Evolutionary conservation across 2,888 invertebrate genomes (phyloP).

Genomic region (Drosophila rubida): DNA sequence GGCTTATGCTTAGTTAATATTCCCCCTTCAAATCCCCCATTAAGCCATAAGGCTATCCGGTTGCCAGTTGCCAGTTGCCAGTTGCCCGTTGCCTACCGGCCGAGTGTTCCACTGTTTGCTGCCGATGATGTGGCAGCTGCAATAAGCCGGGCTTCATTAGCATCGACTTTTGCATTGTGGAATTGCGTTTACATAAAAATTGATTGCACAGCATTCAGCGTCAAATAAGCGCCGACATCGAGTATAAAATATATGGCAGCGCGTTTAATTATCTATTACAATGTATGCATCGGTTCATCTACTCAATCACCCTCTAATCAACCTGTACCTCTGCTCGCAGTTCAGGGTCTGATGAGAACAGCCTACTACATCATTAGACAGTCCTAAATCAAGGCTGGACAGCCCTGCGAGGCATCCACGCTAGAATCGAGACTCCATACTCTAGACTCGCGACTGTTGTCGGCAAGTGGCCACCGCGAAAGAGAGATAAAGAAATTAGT

Average conservation of each 20-base stretch:
- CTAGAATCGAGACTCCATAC: not conserved
- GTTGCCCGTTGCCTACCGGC: constrained; percentile 3
- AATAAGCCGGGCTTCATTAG: constrained; percentile 64
- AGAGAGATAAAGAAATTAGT: not conserved
- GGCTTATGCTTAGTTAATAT: constrained; percentile 42
- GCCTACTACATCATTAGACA: constrained; percentile 36
- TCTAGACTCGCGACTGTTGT: not conserved
- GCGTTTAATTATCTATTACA: constrained; percentile 63
- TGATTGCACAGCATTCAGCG: constrained; percentile 62
- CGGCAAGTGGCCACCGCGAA: constrained; percentile 2
- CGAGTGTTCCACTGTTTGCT: not conserved
- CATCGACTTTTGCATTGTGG: constrained; percentile 66
- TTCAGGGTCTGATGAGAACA: constrained; percentile 4
- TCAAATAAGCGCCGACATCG: constrained; percentile 45
- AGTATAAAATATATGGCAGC: constrained; percentile 54
- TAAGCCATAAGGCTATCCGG: constrained; percentile 60
- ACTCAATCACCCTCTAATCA: constrained; percentile 4
- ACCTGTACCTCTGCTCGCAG: not conserved
- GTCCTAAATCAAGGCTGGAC: constrained; percentile 26
- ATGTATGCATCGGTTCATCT: constrained; percentile 43
- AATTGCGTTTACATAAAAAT: constrained; percentile 68
- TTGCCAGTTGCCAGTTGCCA: constrained; percentile 15
- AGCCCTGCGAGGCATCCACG: constrained; percentile 1
- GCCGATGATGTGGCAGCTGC: constrained; percentile 32
- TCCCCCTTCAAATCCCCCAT: constrained; percentile 3